These are phyloP conservation scores for Chromobotia macracanthus DNA, from an alignment of 2,797 vertebrate species.

Conservation along the genomic window DNA sequence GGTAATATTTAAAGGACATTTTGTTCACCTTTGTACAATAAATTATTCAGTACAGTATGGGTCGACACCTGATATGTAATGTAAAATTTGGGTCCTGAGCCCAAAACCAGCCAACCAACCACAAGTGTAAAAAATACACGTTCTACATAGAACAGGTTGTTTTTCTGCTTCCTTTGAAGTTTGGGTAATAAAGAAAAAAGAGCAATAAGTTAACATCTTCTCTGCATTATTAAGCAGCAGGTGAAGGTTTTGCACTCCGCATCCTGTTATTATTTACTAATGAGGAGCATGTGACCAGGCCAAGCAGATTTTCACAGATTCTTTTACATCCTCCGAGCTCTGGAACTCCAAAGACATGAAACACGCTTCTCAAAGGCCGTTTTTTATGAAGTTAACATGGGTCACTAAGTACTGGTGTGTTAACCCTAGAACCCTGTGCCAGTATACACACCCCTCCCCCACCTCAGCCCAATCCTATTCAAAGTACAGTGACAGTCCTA, in stretches of 20 bases:
- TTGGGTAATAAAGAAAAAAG: constrained; percentile 14
- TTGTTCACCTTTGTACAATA: too few relatives aligned
- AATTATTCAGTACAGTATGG: too few relatives aligned
- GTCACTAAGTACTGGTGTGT: constrained; percentile 44
- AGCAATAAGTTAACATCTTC: constrained; percentile 31
- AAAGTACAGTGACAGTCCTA: constrained; percentile 44
- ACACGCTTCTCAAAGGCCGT: constrained; percentile 48
- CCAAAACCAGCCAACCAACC: not conserved
- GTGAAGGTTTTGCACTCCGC: too few relatives aligned
- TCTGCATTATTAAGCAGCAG: too few relatives aligned
- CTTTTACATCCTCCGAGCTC: too few relatives aligned
- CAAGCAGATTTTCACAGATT: too few relatives aligned
- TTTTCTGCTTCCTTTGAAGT: constrained; percentile 41
- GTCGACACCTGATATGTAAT: not conserved
- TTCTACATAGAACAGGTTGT: too few relatives aligned
- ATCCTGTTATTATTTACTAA: too few relatives aligned
- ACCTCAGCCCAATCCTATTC: constrained; percentile 33
- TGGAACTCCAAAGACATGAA: constrained; percentile 33
- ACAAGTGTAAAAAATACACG: too few relatives aligned
- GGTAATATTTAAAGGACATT: too few relatives aligned
- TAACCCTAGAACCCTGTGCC: constrained; percentile 46
- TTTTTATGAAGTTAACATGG: constrained; percentile 48
- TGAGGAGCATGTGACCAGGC: too few relatives aligned
- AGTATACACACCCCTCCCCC: not conserved
- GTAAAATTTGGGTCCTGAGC: constrained; percentile 12